Percentiles rank a stretch among this genome's conserved stretches.
These are phyloP conservation scores for Sparidentex hasta DNA, from an alignment of 2,797 vertebrate genomes.

Conservation along the genomic window DNA sequence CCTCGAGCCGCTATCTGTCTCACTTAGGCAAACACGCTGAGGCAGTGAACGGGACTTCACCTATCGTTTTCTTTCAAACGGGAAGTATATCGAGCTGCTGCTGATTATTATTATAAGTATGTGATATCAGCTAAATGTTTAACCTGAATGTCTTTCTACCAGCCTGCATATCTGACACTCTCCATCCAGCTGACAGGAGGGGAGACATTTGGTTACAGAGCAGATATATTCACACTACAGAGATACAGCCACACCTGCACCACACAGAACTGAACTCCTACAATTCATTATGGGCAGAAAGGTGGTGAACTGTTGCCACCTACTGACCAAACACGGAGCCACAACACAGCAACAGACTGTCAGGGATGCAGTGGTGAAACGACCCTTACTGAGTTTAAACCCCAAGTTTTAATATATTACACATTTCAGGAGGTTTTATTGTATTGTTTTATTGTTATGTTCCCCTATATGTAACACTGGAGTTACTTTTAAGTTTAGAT, in stretches of 20 bases:
- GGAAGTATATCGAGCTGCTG: neutral
- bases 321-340: constrained; percentile 30
- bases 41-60: neutral
- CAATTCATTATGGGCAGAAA: neutral
- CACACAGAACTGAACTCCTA: neutral
- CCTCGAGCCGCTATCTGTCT: constrained; percentile 47
- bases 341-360: neutral
- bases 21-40: constrained; percentile 37
- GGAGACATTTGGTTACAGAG: neutral
- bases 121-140: neutral
- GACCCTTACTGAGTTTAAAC: no score
- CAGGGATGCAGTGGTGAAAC: neutral
- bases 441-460: no score
- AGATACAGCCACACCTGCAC: constrained; percentile 6
- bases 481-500: neutral
- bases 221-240: neutral
- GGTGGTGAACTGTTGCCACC: constrained; percentile 60
- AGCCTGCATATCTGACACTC: neutral
- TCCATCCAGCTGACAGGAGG: neutral
- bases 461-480: no score
- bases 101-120: neutral
- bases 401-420: neutral
- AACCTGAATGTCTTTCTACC: neutral
- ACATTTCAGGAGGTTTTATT: neutral
- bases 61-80: no score